These are phyloP conservation scores for Petrocephalus zakoni DNA, from an alignment of 2,113 vertebrate genomes.

Conservation along the genomic window DNA sequence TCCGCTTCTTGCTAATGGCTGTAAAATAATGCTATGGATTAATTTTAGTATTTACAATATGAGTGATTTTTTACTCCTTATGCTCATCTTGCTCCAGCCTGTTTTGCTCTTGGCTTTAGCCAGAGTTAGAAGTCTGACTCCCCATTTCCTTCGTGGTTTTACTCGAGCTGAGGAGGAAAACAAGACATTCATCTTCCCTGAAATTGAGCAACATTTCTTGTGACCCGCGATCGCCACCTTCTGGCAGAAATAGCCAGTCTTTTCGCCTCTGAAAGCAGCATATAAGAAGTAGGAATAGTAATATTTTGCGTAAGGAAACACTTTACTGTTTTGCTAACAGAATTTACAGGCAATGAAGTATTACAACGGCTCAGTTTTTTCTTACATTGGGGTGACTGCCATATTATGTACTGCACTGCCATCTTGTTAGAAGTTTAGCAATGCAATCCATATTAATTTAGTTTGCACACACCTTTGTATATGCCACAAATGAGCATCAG, in stretches of 20 bases:
- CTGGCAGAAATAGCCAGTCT: neutral
- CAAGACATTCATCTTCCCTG: slow-evolving; percentile 20
- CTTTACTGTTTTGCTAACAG: neutral
- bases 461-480: neutral
- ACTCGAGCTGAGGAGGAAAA: slow-evolving; percentile 6
- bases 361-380: neutral
- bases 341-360: neutral
- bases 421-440: neutral
- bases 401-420: neutral
- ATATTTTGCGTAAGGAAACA: neutral
- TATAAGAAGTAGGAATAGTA: neutral
- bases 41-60: neutral
- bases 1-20: neutral
- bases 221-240: slow-evolving; percentile 13
- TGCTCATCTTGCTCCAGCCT: neutral
- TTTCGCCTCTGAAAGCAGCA: neutral
- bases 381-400: neutral
- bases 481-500: neutral
- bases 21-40: neutral
- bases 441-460: neutral
- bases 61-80: neutral
- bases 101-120: neutral
- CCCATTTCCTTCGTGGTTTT: slow-evolving; percentile 19
- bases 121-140: neutral
- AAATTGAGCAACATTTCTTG: neutral